Base-by-base conservation (phyloP, 2,888 invertebrate genomes). In the Nebria brevicollis region DNA sequence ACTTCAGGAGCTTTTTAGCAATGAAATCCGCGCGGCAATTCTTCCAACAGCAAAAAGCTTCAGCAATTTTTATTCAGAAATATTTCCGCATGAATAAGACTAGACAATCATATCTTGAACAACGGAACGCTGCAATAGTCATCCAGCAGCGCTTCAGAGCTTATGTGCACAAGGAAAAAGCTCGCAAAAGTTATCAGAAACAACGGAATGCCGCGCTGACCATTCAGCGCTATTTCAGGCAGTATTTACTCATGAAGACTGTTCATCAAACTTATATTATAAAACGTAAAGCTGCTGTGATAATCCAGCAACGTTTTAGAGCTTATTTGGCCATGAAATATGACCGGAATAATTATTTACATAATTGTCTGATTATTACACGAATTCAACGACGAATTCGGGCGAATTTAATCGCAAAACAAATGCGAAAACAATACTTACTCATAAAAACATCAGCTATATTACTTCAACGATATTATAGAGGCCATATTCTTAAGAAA, bases 391-490 rank as follows among this genome's bases (percentile, higher is more conserved):
- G 84, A 34, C 85, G 86, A 66, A 91, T 87, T 84, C 84, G 85
- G 87, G 89, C 86, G 7, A 5, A 84, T 70, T 26, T 70, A 2
- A 34, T 15, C 4, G 34, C 34, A 26, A 70, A 70, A 20, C 70
- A 20, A 70, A 77, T 86, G 86, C 85, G 82, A 85, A 64, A 84
- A 86, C n/a, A 86, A 85, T 89, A 87, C 83, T 82, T 86, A 74
- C 83, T 85, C 3, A 82, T 76, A 10, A 82, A 82, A 83, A 75
- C 87, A 34, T 85, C 88, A 8, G 85, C 86, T 4, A 84, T 89
- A 26, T 66, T 86, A n/a, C 88, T 92, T 82, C 92, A 92, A 85
- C 87, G 84, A 34, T 85, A 86, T 66, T 91, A 87, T 84, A 84
- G 85, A 87, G 89, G 86, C 11, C 4, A 84, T 54, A 54, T 54